Evolutionary conservation across 2,113 vertebrate genomes (phyloP).

Genomic region (Bos javanicus): DNA sequence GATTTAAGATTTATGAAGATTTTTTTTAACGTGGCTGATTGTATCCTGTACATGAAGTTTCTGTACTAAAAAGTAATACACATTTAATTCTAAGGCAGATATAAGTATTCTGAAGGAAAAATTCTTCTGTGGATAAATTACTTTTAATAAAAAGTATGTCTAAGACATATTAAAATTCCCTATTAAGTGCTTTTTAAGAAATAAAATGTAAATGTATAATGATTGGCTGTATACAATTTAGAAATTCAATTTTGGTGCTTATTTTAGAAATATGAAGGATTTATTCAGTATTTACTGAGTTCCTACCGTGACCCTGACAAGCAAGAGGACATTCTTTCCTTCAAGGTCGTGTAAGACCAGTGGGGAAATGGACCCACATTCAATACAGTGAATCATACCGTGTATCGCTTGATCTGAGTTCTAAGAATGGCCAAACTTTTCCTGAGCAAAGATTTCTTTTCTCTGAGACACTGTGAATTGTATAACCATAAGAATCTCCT

Average conservation of each 20-base stretch:
- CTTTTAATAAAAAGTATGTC: background rate
- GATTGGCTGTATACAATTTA: background rate
- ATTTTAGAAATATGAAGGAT: slow-evolving; percentile 32
- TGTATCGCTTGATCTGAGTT: background rate
- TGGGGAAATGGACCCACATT: background rate
- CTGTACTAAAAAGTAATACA: background rate
- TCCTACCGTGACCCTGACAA: background rate
- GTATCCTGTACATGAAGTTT: background rate
- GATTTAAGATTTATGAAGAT: background rate
- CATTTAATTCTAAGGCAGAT: background rate
- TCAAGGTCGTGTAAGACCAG: background rate
- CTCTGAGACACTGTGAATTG: background rate
- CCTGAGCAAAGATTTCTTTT: background rate
- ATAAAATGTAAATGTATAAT: slow-evolving; percentile 3
- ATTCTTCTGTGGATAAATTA: background rate
- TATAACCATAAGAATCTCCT: background rate
- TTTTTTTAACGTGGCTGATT: background rate
- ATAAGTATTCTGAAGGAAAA: background rate
- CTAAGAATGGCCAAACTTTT: background rate
- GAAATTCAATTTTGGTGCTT: slow-evolving; percentile 32
- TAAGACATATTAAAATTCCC: background rate
- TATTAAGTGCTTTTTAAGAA: slow-evolving; percentile 6
- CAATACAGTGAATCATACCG: background rate
- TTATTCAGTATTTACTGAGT: slow-evolving; percentile 10
- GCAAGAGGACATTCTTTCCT: background rate